phyloP scores from a whole-genome alignment of 30 jellyfish, hydroid and myxozoan species.

The Hydractinia echinata region DNA sequence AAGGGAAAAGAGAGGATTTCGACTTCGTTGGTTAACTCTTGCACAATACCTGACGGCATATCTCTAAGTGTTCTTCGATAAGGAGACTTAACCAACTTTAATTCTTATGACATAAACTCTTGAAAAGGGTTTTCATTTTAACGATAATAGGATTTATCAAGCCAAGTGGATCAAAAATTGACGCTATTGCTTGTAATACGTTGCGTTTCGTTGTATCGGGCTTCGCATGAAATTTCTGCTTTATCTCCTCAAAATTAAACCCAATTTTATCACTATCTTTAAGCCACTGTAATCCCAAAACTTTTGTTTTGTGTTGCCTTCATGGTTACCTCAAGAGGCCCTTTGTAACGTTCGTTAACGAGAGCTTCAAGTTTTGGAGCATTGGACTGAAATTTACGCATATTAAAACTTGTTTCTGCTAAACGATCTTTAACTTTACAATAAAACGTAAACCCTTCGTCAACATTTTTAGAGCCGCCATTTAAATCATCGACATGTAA shows the following conservation, averaged over 20 bases:
- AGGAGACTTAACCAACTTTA: neutral
- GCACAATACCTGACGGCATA: neutral
- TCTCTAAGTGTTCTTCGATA: neutral
- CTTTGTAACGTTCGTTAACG: neutral
- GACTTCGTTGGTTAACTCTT: neutral
- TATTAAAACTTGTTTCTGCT: too few relatives aligned
- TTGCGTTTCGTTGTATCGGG: neutral
- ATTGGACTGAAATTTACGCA: neutral
- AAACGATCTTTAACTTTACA: too few relatives aligned
- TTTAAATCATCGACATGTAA: neutral
- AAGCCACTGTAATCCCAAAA: neutral
- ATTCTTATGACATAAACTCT: neutral
- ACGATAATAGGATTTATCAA: neutral
- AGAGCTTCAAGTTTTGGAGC: neutral
- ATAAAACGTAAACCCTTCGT: too few relatives aligned
- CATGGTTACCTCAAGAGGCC: neutral
- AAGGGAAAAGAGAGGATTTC: too few relatives aligned
- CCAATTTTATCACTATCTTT: neutral
- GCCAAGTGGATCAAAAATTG: slow-evolving; percentile 6
- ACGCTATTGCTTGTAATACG: slow-evolving; percentile 1
- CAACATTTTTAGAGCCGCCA: too few relatives aligned
- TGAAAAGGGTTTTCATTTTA: neutral
- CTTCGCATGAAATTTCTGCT: neutral
- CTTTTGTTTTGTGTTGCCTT: neutral
- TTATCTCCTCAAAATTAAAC: neutral